Base-by-base conservation (phyloP, 2,797 vertebrate species). In the Odontamblyopus lacepedii region DNA sequence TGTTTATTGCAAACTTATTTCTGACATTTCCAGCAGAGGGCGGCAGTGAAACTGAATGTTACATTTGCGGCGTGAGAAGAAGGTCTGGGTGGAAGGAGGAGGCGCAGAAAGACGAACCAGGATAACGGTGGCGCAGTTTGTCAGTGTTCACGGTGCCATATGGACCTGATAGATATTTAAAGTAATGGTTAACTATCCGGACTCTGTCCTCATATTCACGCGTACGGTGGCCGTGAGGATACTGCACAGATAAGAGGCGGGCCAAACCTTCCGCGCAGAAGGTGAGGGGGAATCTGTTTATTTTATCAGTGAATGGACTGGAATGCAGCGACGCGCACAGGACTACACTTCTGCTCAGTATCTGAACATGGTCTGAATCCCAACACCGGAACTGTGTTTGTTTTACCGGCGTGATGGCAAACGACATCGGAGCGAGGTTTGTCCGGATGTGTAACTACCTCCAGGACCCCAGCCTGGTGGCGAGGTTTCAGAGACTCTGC, bases 401-500 rank as follows among this genome's bases (percentile, higher is more conserved):
- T 48, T 55, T 74, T 63, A 15, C 3, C 4, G 18, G 51, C 0
- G 4, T 8, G 29, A 95, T 95, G 93, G 92, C 90, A 44, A 86
- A 51, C 57, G 88, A 78, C 59, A 73, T 77, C 6, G 73, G 91
- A 3, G 77, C 78, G 63, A 80, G 51, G 51, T 93, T 95, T 27
- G 72, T 88, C 0, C 78, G 79, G 41, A 69, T 91, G 57, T 94
- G 93, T 60, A 85, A 82, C 59, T 88, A 91, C 73, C 90, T 99
- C 59, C 96, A 96, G 76, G 95, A 98, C 44, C 96, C 97, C 5
- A 69, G 88, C 59, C 95, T 93, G 78, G 98, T 99, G 23, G 97
- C 97, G 57, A 83, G 90, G 53, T 99, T 99, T 90, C 97, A 98
- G 78, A 86, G 87, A 6, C 79, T 97, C 0, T 99, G 97, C 89